phyloP scores from a whole-genome alignment of 2,113 vertebrate genomes.

The Sceloporus undulatus region DNA sequence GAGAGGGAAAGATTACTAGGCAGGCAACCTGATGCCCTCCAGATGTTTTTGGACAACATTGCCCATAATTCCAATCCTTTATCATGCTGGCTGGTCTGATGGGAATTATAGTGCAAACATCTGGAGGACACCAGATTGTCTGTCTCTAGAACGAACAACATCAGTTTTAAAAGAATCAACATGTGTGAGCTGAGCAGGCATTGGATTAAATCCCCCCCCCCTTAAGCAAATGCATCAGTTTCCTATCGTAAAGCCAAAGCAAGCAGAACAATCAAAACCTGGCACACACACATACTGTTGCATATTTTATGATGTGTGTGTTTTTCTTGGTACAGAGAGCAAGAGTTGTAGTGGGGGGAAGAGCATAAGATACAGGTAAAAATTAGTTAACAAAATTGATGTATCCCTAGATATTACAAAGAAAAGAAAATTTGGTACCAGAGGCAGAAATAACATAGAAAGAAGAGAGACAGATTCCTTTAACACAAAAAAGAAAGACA shows the following conservation, averaged over 20 bases:
- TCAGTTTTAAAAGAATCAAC: constrained; percentile 25
- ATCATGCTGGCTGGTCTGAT: background rate
- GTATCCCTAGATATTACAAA: too few relatives aligned
- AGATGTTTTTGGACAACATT: background rate
- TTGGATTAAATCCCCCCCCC: background rate
- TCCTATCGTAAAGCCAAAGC: background rate
- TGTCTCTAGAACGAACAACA: background rate
- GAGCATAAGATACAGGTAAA: too few relatives aligned
- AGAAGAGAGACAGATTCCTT: too few relatives aligned
- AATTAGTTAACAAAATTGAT: too few relatives aligned
- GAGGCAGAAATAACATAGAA: too few relatives aligned
- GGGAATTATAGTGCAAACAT: background rate
- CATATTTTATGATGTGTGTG: background rate
- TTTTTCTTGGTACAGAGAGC: background rate
- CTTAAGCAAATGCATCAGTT: background rate
- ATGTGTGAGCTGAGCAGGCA: background rate
- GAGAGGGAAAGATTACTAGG: background rate
- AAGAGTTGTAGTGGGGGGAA: too few relatives aligned
- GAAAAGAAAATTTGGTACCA: too few relatives aligned
- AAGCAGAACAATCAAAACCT: background rate
- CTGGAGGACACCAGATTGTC: background rate
- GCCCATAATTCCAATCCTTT: background rate
- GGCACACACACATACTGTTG: background rate
- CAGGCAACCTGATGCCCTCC: background rate
- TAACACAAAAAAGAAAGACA: too few relatives aligned